Evolutionary conservation across 2,797 vertebrate species (phyloP), one percentile per base, ranked within the genome.

Genomic region (Clamator glandarius): DNA sequence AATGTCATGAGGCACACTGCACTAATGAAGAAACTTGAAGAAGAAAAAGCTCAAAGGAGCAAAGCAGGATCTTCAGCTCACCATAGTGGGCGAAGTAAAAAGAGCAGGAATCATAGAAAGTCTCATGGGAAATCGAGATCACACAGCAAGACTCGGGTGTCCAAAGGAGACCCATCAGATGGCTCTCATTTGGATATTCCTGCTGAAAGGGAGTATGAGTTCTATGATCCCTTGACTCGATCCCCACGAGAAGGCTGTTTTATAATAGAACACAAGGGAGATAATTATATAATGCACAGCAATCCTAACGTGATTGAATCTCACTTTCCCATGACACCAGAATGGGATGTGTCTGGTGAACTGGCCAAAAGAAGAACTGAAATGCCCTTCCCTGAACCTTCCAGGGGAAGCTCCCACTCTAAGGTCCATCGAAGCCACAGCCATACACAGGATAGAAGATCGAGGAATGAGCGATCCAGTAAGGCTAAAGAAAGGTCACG

Each of bases 391-490:
- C 99, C 99, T 9, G 99, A 99, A 91, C 99, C 99, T 79, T 99
- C 99, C 91, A 98, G 99, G 91, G 99, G 99, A 68, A 99, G 99
- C 58, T 99, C 99, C 90, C 99, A 99, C 95, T 99, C 99, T 44
- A 99, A 99, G 97, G 99, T 99, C 79, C 99, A 99, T 97, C 99
- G 99, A 95, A 99, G 99, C 75, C 99, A 99, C 97, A 99, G 99
- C 96, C 99, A 99, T 98, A 99, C 99, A 14, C 99, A 99, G 96
- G 99, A 99, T 96, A 98, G 99, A 95, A 98, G 99, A 96, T 99
- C 99, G 3, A 97, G 99, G 64, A 99, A 99, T 11, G 99, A 99
- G 97, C 98, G 99, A 77, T 98, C 99, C 8, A 98, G 97, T 97
- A 99, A 99, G 97, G 99, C 99, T 97, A 99, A 99, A 98, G 99